Conservation (phyloP, 23 tunicate species). For the Trididemnum miniatum region DNA sequence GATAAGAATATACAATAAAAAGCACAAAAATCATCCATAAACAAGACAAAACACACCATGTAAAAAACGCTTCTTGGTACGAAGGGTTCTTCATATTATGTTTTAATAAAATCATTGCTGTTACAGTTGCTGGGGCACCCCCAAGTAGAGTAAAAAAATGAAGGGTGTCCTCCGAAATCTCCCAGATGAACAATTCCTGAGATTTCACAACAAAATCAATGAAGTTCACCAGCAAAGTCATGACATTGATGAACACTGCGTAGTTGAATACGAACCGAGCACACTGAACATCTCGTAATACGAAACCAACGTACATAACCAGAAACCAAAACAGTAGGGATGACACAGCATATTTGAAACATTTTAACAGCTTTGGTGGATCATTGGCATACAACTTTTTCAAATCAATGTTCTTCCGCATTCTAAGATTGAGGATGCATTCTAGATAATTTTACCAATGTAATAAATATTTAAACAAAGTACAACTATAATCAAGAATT, state of each 20-base stretch:
- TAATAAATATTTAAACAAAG: too few species aligned
- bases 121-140: slow-evolving; percentile 17
- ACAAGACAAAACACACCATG: slow-evolving; percentile 11
- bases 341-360: not conserved
- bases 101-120: not conserved
- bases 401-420: not conserved
- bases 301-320: not conserved
- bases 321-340: not conserved
- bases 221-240: not conserved
- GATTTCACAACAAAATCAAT: not conserved
- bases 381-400: slow-evolving; percentile 16
- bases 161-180: slow-evolving; percentile 9
- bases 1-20: slow-evolving; percentile 25
- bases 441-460: too few species aligned
- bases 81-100: slow-evolving; percentile 5
- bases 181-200: not conserved
- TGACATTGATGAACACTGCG: not conserved
- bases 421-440: not conserved
- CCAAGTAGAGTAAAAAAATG: slow-evolving; percentile 20
- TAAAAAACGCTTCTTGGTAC: slow-evolving; percentile 26
- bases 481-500: too few species aligned
- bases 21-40: slow-evolving; percentile 13
- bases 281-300: not conserved
- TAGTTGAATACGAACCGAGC: not conserved
- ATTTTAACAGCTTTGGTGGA: slow-evolving; percentile 19